Conservation (phyloP, 1,140 invertebrate species). For the Colletes latitarsis region DNA sequence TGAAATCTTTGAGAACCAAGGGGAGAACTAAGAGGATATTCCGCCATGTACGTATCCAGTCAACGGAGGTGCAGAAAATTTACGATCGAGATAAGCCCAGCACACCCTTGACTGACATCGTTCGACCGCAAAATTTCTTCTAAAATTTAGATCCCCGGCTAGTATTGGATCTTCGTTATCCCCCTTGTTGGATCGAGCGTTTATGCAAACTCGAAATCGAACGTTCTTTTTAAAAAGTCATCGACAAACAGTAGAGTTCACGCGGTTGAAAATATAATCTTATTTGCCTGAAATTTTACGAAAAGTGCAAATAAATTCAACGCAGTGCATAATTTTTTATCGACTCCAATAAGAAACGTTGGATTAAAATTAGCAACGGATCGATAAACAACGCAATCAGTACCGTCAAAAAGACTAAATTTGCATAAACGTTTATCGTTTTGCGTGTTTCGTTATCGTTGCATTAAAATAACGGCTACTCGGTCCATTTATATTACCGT, state of each 20-base stretch:
- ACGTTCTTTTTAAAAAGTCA: background rate
- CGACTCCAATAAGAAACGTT: no score
- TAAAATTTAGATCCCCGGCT: background rate
- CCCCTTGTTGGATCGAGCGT: background rate
- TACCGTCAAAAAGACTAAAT: background rate
- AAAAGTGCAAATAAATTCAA: no score
- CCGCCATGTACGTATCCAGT: background rate
- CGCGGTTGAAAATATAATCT: no score
- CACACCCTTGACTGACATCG: background rate
- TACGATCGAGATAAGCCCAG: slow-evolving; percentile 24
- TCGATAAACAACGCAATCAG: background rate
- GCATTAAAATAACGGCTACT: background rate
- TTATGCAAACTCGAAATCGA: background rate
- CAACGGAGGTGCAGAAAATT: slow-evolving; percentile 23
- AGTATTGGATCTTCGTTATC: slow-evolving; percentile 20
- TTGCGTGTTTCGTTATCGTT: background rate
- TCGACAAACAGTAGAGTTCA: no score
- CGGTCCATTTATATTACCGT: background rate
- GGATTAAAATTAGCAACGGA: no score
- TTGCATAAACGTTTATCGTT: background rate
- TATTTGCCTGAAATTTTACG: no score
- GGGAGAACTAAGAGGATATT: background rate
- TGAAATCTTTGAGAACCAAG: background rate
- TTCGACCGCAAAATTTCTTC: slow-evolving; percentile 12
- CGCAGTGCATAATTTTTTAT: no score